A percentile compares a stretch with the other conserved stretches of the same genome.
These are phyloP conservation scores for Sapayoa aenigma DNA, from an alignment of 2,113 vertebrate genomes.

Conservation along the genomic window DNA sequence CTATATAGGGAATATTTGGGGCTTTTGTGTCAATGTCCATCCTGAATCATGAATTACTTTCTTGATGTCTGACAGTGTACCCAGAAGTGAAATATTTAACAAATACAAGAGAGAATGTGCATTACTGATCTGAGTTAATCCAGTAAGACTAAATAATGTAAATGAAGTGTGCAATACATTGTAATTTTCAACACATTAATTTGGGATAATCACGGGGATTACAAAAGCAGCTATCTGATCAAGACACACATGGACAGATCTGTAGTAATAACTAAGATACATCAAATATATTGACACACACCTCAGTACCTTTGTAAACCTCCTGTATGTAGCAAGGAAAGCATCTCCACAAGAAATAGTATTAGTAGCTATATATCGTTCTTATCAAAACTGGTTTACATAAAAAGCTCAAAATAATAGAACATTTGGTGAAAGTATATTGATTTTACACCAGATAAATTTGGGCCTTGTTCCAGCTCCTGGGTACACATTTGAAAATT, in stretches of 20 bases:
- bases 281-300: neutral
- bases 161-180: neutral
- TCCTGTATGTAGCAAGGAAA: neutral
- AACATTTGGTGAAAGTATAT: neutral
- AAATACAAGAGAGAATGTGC: neutral
- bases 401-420: neutral
- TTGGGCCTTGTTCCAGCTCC: neutral
- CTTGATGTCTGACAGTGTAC: neutral
- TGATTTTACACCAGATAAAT: neutral
- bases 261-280: neutral
- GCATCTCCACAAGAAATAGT: neutral
- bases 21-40: neutral
- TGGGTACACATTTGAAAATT: neutral
- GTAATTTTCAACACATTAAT: neutral
- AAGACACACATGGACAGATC: neutral
- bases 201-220: constrained; percentile 21
- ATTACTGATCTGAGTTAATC: neutral
- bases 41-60: neutral
- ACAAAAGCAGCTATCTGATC: neutral
- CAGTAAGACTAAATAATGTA: constrained; percentile 12
- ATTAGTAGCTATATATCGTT: neutral
- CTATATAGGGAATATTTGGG: neutral
- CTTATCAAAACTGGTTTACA: neutral
- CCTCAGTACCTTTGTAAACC: neutral
- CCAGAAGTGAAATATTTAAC: neutral